Evolutionary conservation across 2,113 vertebrate genomes (phyloP).

Genomic region (Petrocephalus microphthalmus): DNA sequence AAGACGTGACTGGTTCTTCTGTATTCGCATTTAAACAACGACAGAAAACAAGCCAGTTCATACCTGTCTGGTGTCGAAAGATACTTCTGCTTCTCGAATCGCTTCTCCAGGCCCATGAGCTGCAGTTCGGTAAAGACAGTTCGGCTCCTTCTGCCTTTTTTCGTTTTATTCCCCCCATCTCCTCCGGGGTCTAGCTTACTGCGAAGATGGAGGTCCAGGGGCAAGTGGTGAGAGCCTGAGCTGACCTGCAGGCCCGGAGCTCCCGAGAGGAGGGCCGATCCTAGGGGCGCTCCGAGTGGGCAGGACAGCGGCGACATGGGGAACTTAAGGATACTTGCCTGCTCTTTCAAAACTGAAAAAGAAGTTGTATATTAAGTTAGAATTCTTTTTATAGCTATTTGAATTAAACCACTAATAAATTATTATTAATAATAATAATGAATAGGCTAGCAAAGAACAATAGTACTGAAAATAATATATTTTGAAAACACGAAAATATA

Average conservation of each 20-base stretch:
- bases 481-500: not conserved
- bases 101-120: constrained; percentile 96
- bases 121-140: constrained; percentile 97
- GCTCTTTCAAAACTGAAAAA: constrained; percentile 78
- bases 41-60: not conserved
- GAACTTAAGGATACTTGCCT: constrained; percentile 86
- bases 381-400: not conserved
- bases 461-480: not conserved
- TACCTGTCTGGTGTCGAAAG: constrained; percentile 97
- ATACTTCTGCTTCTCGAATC: constrained; percentile 98
- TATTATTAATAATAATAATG: not conserved
- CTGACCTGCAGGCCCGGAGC: constrained; percentile 71
- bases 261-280: constrained; percentile 75
- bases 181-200: constrained; percentile 79
- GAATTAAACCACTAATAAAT: not conserved
- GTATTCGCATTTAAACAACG: not conserved
- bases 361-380: not conserved
- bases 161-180: constrained; percentile 73
- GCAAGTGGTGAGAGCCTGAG: constrained; percentile 72
- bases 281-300: constrained; percentile 66
- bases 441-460: not conserved
- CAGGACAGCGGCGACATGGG: constrained; percentile 83
- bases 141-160: constrained; percentile 93
- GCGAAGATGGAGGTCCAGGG: constrained; percentile 89
- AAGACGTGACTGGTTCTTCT: not conserved